Percentiles rank a stretch among this genome's conserved stretches.
Conservation (phyloP, 2,113 vertebrate genomes). For the Psittacula cyanocephala region DNA sequence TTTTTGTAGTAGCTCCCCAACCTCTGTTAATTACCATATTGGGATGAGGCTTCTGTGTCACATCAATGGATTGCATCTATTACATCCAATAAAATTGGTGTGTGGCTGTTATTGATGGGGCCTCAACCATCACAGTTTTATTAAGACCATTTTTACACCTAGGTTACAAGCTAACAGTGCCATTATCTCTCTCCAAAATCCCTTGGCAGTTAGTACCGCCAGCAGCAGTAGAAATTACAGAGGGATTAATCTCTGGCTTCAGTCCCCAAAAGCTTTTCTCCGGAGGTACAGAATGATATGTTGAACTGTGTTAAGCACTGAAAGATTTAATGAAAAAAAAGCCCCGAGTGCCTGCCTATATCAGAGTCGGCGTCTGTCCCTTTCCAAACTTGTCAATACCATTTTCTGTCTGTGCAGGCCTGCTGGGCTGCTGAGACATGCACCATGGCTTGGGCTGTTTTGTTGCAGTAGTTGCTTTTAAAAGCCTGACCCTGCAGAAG, state of each 20-base stretch:
- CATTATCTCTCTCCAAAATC: conserved; percentile 71
- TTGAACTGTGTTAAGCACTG: conserved; percentile 68
- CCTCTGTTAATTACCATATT: conserved; percentile 49
- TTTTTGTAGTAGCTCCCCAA: conserved; percentile 50
- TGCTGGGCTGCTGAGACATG: conserved; percentile 53
- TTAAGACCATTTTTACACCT: conserved; percentile 74
- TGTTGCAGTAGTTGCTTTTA: conserved; percentile 67
- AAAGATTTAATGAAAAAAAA: conserved; percentile 72
- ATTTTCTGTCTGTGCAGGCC: conserved; percentile 19
- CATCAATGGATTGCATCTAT: conserved; percentile 31
- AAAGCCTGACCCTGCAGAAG: conserved; percentile 33
- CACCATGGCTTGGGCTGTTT: not conserved
- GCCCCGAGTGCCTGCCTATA: conserved; percentile 51
- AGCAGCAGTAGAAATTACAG: conserved; percentile 69
- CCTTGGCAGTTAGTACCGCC: conserved; percentile 64
- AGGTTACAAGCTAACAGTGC: conserved; percentile 34
- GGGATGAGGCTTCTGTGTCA: conserved; percentile 33
- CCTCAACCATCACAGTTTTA: conserved; percentile 64
- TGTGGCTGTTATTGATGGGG: conserved; percentile 59
- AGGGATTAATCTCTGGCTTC: conserved; percentile 71
- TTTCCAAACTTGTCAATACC: conserved; percentile 65
- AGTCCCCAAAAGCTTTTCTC: conserved; percentile 60
- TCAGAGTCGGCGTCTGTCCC: not conserved
- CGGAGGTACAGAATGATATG: conserved; percentile 36
- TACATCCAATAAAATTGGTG: conserved; percentile 66